These are phyloP conservation scores for Cydia strobilella DNA, from an alignment of 1,140 invertebrate species.

Conservation along the genomic window DNA sequence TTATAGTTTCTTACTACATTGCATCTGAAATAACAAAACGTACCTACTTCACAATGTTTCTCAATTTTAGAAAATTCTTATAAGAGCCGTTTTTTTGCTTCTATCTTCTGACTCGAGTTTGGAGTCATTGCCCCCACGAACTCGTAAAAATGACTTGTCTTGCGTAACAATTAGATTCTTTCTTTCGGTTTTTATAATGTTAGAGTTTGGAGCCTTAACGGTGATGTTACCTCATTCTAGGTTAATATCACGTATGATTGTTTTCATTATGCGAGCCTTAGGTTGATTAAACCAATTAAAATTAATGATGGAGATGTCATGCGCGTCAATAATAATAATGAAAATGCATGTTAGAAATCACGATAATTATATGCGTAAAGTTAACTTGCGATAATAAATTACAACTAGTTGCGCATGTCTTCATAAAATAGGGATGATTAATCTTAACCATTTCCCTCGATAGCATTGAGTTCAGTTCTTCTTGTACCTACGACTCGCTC, in stretches of 20 bases:
- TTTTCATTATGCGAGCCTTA: conserved; percentile 3
- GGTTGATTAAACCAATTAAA: conserved; percentile 17
- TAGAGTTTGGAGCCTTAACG: not conserved
- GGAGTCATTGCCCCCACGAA: conserved; percentile 9
- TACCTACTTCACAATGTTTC: conserved; percentile 1
- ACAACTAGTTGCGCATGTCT: not conserved
- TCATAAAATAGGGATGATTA: conserved; percentile 9
- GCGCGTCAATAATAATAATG: not conserved
- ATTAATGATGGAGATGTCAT: conserved; percentile 15
- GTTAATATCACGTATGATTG: not conserved
- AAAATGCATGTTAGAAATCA: conserved; percentile 24
- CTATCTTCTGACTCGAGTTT: conserved; percentile 11
- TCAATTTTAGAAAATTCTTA: conserved; percentile 10
- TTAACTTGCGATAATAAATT: conserved; percentile 20
- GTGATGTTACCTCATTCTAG: not conserved
- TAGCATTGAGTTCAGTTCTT: not conserved
- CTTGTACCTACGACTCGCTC: too few species aligned
- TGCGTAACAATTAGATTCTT: conserved; percentile 31
- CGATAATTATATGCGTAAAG: conserved; percentile 20
- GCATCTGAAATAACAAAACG: conserved; percentile 10
- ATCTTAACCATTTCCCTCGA: not conserved
- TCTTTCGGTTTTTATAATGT: conserved; percentile 12
- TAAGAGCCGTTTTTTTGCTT: not conserved
- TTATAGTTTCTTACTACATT: not conserved
- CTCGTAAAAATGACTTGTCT: conserved; percentile 16